Evolutionary conservation across 2,797 vertebrate genomes (phyloP).

Genomic region (Hemitrygon akajei): DNA sequence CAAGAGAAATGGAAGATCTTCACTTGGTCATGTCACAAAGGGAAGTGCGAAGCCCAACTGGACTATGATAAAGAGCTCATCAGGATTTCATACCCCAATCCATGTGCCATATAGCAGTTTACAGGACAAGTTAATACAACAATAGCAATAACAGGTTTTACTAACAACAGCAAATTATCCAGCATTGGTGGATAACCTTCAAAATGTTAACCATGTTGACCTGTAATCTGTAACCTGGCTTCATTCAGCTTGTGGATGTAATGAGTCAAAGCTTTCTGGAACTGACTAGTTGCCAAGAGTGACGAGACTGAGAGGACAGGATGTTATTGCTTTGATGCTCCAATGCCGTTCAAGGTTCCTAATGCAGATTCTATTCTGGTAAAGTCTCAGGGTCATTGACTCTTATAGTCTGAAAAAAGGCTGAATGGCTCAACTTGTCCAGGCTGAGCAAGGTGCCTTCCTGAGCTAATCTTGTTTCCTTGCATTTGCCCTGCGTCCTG

Average conservation of each 20-base stretch:
- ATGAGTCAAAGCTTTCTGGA: neutral
- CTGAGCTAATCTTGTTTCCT: no score
- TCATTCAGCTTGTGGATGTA: neutral
- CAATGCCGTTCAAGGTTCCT: neutral
- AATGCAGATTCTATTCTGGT: neutral
- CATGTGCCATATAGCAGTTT: neutral
- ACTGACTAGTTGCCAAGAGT: neutral
- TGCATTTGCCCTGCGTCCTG: no score
- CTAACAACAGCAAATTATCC: neutral
- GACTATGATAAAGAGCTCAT: neutral
- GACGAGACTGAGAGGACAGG: neutral
- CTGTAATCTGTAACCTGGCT: neutral
- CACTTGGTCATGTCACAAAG: neutral
- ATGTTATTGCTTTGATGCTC: neutral
- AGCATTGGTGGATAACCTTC: neutral
- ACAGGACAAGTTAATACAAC: neutral
- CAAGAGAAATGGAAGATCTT: neutral
- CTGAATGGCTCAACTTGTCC: no score
- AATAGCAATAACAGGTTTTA: neutral
- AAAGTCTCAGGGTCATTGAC: no score
- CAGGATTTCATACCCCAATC: neutral
- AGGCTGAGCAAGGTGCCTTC: no score
- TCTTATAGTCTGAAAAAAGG: no score
- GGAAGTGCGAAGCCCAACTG: no score
- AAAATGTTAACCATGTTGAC: neutral